Evolutionary conservation across 2,888 invertebrate species (phyloP), one percentile per base, ranked within the genome.

Genomic region (Hetaerina titia): DNA sequence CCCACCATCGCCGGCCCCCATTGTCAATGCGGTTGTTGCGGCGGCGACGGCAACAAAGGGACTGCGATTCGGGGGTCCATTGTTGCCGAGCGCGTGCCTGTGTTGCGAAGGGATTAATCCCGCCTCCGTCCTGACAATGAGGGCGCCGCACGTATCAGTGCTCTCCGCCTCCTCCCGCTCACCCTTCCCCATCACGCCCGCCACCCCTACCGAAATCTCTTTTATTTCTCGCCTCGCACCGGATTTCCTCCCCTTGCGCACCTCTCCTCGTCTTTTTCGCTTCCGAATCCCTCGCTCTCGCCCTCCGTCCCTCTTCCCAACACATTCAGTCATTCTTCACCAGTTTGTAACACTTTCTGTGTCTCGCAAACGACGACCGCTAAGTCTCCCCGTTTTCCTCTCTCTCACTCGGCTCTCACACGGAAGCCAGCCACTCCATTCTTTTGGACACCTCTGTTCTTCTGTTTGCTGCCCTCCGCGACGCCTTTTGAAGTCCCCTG

Each of bases 11-110:
- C 11, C 89, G 5, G 89, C 22, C 89, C 89, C 89, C 89, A 89
- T 89, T 89, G 89, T 89, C 58, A 89, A 8, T 89, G 89, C 57
- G 89, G 89, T 89, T 89, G 89, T 89, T 89, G 89, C 89, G 89
- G 89, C 58, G 57, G 15, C 58, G 89, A 89, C 89, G 89, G 56
- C 89, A 89, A 89, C 89, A 89, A 89, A 45, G 89, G 89, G 57
- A 57, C 57, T 56, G 57, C 89, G 89, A 56, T 58, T 89, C 81
- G 81, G 81, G 81, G 81, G 89, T 56, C 89, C 56, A 89, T 89
- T 89, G 89, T 89, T 22, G 58, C 13, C 57, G 58, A 89, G 58
- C 56, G 89, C 89, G 89, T 89, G 89, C 89, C 81, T 81, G 89
- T 56, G 89, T 89, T 89, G 57, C 89, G 58, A n/a, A 89, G 89